Conservation (phyloP, 2,888 invertebrate genomes). For the Teleogryllus oceanicus region DNA sequence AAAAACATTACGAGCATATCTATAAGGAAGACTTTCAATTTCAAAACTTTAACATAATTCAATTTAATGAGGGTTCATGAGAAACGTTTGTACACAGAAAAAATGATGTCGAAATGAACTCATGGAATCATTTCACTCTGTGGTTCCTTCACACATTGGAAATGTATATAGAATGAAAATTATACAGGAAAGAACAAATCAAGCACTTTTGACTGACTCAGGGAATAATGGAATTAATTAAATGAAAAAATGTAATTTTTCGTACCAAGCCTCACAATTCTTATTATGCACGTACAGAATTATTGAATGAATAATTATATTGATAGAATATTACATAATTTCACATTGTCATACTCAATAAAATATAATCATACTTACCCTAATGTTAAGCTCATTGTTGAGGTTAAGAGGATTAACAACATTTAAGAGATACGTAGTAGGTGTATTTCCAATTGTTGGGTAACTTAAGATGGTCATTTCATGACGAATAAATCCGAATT, state of each 20-base stretch:
- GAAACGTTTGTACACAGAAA: too few species aligned
- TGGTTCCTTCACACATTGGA: too few species aligned
- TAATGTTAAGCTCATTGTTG: background rate
- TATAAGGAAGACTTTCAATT: too few species aligned
- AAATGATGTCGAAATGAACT: too few species aligned
- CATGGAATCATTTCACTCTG: too few species aligned
- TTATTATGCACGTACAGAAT: background rate
- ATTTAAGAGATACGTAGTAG: background rate
- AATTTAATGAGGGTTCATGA: too few species aligned
- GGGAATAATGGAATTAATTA: background rate
- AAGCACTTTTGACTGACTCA: background rate
- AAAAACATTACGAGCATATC: too few species aligned
- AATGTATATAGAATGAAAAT: too few species aligned
- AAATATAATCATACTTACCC: background rate
- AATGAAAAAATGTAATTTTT: background rate
- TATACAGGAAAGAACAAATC: background rate
- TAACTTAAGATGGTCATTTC: background rate
- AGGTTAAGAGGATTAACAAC: background rate
- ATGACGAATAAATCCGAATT: background rate
- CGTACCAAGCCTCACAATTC: background rate
- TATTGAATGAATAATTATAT: background rate
- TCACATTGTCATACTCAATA: too few species aligned
- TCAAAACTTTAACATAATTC: too few species aligned
- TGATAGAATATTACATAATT: background rate
- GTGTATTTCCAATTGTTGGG: background rate